A percentile compares a stretch with the other conserved stretches of the same genome.
Conservation (phyloP, 2,888 invertebrate species). For the Dromius quadrimaculatus region DNA sequence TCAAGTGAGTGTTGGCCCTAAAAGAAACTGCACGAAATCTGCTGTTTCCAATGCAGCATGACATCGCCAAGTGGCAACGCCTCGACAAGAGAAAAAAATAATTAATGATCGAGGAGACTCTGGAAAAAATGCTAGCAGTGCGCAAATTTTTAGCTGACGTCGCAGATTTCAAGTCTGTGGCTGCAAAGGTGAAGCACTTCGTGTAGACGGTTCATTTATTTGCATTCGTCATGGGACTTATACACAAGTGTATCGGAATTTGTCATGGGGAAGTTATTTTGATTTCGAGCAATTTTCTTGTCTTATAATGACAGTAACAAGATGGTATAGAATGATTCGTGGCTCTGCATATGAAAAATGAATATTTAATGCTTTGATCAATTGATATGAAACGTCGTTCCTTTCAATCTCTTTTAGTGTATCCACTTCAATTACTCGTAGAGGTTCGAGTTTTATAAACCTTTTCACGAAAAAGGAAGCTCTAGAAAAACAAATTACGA, state of each 20-base stretch:
- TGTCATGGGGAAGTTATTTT: conserved; percentile 4
- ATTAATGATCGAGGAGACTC: conserved; percentile 25
- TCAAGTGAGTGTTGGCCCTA: no score
- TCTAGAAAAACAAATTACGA: no score
- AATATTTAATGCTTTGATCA: background rate
- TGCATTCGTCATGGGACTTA: conserved; percentile 21
- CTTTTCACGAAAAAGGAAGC: background rate
- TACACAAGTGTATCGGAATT: conserved; percentile 5
- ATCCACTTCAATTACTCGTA: background rate
- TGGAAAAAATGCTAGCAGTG: conserved; percentile 2
- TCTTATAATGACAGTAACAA: background rate
- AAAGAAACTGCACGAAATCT: no score
- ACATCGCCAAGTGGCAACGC: background rate
- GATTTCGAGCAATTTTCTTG: background rate
- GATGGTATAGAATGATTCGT: background rate
- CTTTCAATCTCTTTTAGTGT: no score
- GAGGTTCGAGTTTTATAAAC: background rate
- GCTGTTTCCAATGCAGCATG: no score
- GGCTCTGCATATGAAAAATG: background rate
- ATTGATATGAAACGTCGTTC: background rate
- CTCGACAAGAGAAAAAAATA: background rate
- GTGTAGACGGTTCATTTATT: background rate
- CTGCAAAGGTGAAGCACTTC: background rate
- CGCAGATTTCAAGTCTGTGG: conserved; percentile 6
- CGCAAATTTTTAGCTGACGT: background rate